Base-by-base conservation (phyloP, 2,888 invertebrate genomes). In the Patella depressa region DNA sequence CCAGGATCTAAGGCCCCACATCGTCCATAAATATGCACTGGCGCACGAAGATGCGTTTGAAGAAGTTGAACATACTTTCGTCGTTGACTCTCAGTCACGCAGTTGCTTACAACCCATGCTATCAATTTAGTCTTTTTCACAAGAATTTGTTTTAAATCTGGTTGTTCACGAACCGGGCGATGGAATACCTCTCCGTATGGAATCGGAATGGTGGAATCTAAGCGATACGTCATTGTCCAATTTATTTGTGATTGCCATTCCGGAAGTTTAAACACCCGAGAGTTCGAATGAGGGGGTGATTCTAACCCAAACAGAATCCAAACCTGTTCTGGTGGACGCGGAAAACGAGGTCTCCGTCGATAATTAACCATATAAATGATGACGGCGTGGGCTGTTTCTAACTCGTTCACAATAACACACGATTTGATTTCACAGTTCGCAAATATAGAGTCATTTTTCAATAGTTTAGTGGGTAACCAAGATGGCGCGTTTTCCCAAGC, bases 141-240 rank as follows among this genome's bases (percentile, higher is more conserved):
- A n/a, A 54, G 24, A n/a, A 80, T 34, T 11, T 24, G n/a, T 14
- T 45, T 19, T 19, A 73, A 59, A 53, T 29, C 24, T 14, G 55
- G 45, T 24, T 59, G 34, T 17, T 71, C 69, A 29, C 70, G 73
- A 14, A n/a, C 53, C 4, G 15, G 7, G 9, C 76, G 45, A 9
- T 57, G 19, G 15, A 24, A 12, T 3, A 75, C 57, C 45, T 74
- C 69, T 11, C 78, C 83, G 19, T 80, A 80, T 1, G 74, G 81
- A 9, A 77, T 15, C 2, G 74, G 79, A 34, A 84, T 76, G 53
- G 83, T 83, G 0, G 85, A 82, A 70, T 82, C 84, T 2, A 57
- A 34, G 19, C 84, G 71, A 69, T 83, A 83, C 12, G 81, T 83
- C 81, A 81, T 81, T 12, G 85, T 81, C 79, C 79, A 78, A 77